Evolutionary conservation across 2,888 invertebrate genomes (phyloP), one percentile per base, ranked within the genome.

Genomic region (Eupithecia subumbrata): DNA sequence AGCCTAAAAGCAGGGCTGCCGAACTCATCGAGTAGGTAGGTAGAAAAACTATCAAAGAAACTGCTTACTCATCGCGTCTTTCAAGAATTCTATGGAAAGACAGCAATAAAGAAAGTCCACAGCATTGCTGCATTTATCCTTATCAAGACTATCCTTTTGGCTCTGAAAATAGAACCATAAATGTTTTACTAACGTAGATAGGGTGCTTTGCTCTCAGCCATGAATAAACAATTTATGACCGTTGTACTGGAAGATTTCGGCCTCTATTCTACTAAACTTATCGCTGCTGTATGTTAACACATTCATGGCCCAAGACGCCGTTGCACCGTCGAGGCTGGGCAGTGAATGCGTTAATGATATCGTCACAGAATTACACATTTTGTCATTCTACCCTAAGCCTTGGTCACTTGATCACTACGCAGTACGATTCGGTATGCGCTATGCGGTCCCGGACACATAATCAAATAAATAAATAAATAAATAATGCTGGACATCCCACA

Each of bases 181-280:
- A 64, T 66, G 37, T 37, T 66, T 37, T 66, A 66, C 37, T 37
- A 66, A n/a, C 37, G 34, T 40, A 34, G 30, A 37, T 34, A 16
- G 37, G 66, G 11, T 37, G 8, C 66, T 66, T n/a, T 56, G 56
- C 22, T 66, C 40, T 66, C 9, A 40, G 18, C 66, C 66, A 66
- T 66, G 37, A 66, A 40, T 66, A 66, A 66, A 66, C 9, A 40
- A 66, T 11, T 66, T 11, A n/a, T 40, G 66, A 30, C 66, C 37
- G 37, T 40, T 12, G 22, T 12, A 22, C 56, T 56, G 22, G 56
- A 22, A 56, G 22, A 56, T 56, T 56, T 56, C 22, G 22, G 56
- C 22, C 56, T 16, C n/a, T 52, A n/a, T 52, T 52, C 52, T 52
- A n/a, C 52, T 48, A 5, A 48, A 48, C 48, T 18, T 16, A 48